A percentile compares a stretch with the other conserved stretches of the same genome.
These are phyloP conservation scores for Mythimna albipuncta DNA, from an alignment of 2,888 invertebrate species.

Conservation along the genomic window DNA sequence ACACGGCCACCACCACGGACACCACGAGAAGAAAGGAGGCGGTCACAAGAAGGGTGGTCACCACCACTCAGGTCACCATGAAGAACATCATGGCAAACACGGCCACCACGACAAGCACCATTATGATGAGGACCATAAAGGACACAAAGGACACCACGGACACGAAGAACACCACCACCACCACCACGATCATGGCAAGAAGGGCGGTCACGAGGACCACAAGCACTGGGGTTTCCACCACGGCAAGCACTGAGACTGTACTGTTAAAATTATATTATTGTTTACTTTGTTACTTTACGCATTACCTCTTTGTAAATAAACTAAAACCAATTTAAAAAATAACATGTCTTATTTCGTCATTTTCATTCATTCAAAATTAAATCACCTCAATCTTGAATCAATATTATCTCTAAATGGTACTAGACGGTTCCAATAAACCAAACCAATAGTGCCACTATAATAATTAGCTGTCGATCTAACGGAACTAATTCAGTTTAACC, in stretches of 20 bases:
- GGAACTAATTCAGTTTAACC: constrained; percentile 85
- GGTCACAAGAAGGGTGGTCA: constrained; percentile 95
- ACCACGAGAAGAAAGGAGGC: constrained; percentile 94
- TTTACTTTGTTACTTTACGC: constrained; percentile 76
- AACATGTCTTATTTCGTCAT: constrained; percentile 3
- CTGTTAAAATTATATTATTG: constrained; percentile 75
- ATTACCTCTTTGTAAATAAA: constrained; percentile 86
- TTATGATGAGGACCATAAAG: constrained; percentile 95
- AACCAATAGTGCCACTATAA: constrained; percentile 64
- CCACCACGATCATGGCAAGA: constrained; percentile 94
- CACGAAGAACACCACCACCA: constrained; percentile 94
- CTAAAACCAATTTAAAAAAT: constrained; percentile 49
- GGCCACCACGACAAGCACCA: constrained; percentile 96
- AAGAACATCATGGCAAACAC: constrained; percentile 94
- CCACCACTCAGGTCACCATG: constrained; percentile 94
- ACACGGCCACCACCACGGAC: constrained; percentile 94
- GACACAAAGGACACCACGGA: constrained; percentile 94
- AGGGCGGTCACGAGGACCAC: constrained; percentile 94
- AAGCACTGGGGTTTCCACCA: constrained; percentile 94
- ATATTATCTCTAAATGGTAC: neutral
- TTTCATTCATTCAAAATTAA: neutral
- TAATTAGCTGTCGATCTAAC: constrained; percentile 69
- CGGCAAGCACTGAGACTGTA: constrained; percentile 86
- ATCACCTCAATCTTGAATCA: neutral
- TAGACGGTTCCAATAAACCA: constrained; percentile 28